Base-by-base conservation (phyloP, 2,797 vertebrate species). In the Nyctibius grandis region DNA sequence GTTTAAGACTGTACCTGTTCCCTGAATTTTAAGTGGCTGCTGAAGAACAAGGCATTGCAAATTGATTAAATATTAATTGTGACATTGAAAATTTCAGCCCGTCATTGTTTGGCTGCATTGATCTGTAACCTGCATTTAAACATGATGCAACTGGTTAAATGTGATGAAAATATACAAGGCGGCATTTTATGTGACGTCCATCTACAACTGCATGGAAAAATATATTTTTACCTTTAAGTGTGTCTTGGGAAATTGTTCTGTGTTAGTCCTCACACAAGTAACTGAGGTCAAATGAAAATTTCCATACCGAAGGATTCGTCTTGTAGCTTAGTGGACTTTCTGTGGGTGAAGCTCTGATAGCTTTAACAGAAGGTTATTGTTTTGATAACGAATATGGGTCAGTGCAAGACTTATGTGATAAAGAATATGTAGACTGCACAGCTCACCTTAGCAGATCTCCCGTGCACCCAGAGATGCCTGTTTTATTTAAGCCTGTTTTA, bases 21-120 rank as follows among this genome's bases (percentile, higher is more conserved):
- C 44, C 61, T 92, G 56, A 67, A 36, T 92, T 95, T 96, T 85
- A 87, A 77, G 65, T 95, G 74, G 85, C 84, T 97, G 80, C 47
- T 79, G 70, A 84, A 94, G 85, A 96, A 23, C 31, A 82, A 85
- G 92, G 40, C 59, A 50, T 87, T 1, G 9, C 85, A 60, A 36
- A 88, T 89, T 89, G 74, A 89, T 93, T 86, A 96, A 96, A 83
- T 97, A 74, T 85, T 94, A 95, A 96, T 95, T 89, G 69, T 84
- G 75, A 91, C 88, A n/a, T 42, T 54, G 89, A 77, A 53, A 50
- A 67, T 70, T 47, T 74, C 23, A 61, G 67, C 36, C 45, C 83
- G 2, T 1, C 72, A 54, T 67, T 22, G 11, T 74, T 87, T 91
- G 78, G 72, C 67, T 92, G 78, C 82, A 31, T 22, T 77, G 65